Evolutionary conservation across 2,113 vertebrate genomes (phyloP), one percentile per base, ranked within the genome.

Genomic region (Nyctibius bracteatus): DNA sequence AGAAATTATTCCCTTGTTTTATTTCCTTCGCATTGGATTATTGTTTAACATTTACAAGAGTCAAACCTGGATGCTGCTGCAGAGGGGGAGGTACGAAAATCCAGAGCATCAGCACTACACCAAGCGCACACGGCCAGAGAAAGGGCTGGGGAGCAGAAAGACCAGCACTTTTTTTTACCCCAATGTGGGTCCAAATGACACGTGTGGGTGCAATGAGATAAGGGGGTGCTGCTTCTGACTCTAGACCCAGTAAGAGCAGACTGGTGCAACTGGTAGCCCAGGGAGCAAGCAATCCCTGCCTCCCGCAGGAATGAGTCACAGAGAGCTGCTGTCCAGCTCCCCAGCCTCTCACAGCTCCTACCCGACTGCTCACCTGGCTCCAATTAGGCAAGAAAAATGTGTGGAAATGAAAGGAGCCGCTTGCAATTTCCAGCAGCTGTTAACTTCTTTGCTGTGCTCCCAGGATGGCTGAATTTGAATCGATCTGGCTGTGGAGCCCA

Each of bases 351-450:
- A 0, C 85, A 47, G 78, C 82, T 90, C 78, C 74, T 81, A 39
- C 46, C 78, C 0, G 0, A 52, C 74, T 1, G 0, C 79, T 73
- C 2, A 0, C 22, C 74, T 92, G 2, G 0, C 59, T 86, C 90
- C 86, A 91, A 81, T 95, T 90, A 96, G 52, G 68, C 79, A 92
- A 90, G 92, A 90, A 82, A 91, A 88, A 73, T 51, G 75, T 80
- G 79, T 81, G 92, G 90, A 70, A 90, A 63, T 68, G 88, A 52
- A 74, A 86, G 95, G 77, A 90, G 52, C 79, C 8, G 24, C 59
- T 62, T 67, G 72, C 8, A 21, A 10, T 88, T 92, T 71, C 55
- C 88, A 96, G 88, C 82, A 90, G 63, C 79, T 86, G 79, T 51
- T 78, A 90, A 18, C 71, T 54, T 54, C 87, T 54, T 62, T 11